Evolutionary conservation across 2,888 invertebrate species (phyloP).

Genomic region (Euspilapteryx auroguttella): DNA sequence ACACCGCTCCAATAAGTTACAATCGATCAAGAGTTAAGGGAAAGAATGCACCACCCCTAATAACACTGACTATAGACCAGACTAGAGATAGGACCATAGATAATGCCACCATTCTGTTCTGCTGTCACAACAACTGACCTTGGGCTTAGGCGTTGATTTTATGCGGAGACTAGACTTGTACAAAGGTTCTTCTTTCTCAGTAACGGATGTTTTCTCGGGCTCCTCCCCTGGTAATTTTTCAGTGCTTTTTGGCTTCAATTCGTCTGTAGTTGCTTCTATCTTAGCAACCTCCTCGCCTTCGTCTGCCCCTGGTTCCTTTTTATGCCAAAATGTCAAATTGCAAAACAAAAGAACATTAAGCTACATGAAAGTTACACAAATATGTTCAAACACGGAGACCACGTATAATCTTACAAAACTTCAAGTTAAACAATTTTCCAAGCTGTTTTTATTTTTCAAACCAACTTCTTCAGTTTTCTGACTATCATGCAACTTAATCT

Average conservation of each 20-base stretch:
- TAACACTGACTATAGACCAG: no score
- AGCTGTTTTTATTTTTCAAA: no score
- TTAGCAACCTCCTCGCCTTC: conserved; percentile 30
- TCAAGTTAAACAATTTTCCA: no score
- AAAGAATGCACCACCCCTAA: no score
- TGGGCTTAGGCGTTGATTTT: conserved; percentile 32
- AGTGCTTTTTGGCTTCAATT: conserved; percentile 40
- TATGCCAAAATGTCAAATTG: conserved; percentile 2
- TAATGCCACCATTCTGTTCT: no score
- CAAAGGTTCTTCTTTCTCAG: conserved; percentile 49
- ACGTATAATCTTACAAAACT: no score
- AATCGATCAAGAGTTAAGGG: no score
- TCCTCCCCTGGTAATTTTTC: conserved; percentile 25
- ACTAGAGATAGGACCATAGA: no score
- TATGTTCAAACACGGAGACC: no score
- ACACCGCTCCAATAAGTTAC: no score
- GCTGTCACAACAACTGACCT: conserved; percentile 55
- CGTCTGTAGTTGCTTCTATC: conserved; percentile 51
- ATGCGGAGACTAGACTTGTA: conserved; percentile 51
- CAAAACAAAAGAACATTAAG: conserved; percentile 8
- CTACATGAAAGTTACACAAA: conserved; percentile 27
- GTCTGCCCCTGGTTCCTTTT: background rate
- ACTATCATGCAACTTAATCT: conserved; percentile 21
- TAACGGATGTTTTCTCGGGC: conserved; percentile 23
- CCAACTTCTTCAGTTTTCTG: no score